These are phyloP conservation scores for Agrenia bidenticulata DNA, from an alignment of 2,888 invertebrate genomes.

Conservation along the genomic window DNA sequence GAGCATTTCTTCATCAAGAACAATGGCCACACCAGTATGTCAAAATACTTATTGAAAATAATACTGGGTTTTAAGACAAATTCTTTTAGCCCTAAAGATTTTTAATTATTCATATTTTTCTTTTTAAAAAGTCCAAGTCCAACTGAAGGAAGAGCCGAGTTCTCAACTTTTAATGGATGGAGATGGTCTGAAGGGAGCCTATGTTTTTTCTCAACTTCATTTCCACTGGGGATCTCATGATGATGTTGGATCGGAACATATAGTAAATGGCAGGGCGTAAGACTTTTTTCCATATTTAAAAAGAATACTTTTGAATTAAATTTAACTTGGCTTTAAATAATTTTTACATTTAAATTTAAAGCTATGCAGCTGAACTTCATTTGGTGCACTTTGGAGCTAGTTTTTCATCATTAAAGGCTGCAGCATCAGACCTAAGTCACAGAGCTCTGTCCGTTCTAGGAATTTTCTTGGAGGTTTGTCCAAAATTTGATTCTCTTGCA, in stretches of 20 bases:
- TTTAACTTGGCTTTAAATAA: neutral
- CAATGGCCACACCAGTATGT: conserved; percentile 51
- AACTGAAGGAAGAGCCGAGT: conserved; percentile 36
- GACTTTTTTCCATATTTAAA: neutral
- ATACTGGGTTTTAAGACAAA: too few relatives aligned
- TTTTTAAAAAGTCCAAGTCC: conserved; percentile 43
- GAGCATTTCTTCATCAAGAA: conserved; percentile 43
- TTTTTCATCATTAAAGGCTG: conserved; percentile 42
- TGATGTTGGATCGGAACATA: conserved; percentile 48
- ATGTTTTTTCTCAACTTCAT: conserved; percentile 48
- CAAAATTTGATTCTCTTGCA: too few relatives aligned
- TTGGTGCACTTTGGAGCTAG: conserved; percentile 48
- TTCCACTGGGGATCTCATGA: conserved; percentile 49
- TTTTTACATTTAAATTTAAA: conserved; percentile 19
- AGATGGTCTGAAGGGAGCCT: conserved; percentile 43
- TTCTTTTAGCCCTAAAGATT: too few relatives aligned
- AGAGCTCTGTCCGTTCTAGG: conserved; percentile 51
- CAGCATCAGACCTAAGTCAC: conserved; percentile 38
- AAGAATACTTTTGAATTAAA: neutral
- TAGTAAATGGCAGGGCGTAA: conserved; percentile 42
- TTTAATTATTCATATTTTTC: too few relatives aligned
- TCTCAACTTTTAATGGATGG: conserved; percentile 42
- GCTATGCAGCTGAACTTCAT: conserved; percentile 49
- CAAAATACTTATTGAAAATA: neutral
- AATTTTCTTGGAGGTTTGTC: conserved; percentile 48